Evolutionary conservation across 2,888 invertebrate species (phyloP).

Genomic region (Slavum lentiscoides): DNA sequence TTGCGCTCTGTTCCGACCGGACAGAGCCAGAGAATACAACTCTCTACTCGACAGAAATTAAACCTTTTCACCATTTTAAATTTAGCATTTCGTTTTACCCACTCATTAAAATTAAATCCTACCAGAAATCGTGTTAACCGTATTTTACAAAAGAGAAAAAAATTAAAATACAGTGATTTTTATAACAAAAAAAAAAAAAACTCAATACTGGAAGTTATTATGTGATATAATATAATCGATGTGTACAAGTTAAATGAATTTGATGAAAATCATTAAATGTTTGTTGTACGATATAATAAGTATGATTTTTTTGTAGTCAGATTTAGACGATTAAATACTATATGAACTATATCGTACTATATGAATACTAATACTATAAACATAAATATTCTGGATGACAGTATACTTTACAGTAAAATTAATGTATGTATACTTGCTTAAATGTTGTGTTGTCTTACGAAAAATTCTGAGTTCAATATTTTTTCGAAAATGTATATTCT

Average conservation of each 20-base stretch:
- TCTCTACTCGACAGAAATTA: slow-evolving; percentile 34
- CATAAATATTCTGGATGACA: neutral
- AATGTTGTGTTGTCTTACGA: neutral
- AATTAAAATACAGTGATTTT: neutral
- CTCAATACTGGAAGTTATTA: slow-evolving; percentile 1
- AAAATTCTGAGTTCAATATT: neutral
- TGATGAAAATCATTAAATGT: slow-evolving; percentile 8
- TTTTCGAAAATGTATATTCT: neutral
- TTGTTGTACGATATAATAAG: neutral
- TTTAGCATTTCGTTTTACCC: slow-evolving; percentile 9
- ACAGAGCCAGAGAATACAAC: slow-evolving; percentile 15
- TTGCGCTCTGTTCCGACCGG: slow-evolving; percentile 6
- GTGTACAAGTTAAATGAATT: neutral
- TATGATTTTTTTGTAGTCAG: slow-evolving; percentile 10
- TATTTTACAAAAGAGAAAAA: slow-evolving; percentile 9
- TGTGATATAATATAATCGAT: neutral
- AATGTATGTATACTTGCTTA: neutral
- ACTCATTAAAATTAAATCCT: slow-evolving; percentile 34
- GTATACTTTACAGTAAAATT: neutral
- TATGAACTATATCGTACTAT: no score
- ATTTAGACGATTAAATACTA: neutral
- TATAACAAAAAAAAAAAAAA: neutral
- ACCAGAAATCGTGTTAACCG: neutral
- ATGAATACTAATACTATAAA: neutral
- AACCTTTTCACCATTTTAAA: slow-evolving; percentile 34